phyloP scores from a whole-genome alignment of 2,113 vertebrate species.

The Neodontobutis hainanensis region DNA sequence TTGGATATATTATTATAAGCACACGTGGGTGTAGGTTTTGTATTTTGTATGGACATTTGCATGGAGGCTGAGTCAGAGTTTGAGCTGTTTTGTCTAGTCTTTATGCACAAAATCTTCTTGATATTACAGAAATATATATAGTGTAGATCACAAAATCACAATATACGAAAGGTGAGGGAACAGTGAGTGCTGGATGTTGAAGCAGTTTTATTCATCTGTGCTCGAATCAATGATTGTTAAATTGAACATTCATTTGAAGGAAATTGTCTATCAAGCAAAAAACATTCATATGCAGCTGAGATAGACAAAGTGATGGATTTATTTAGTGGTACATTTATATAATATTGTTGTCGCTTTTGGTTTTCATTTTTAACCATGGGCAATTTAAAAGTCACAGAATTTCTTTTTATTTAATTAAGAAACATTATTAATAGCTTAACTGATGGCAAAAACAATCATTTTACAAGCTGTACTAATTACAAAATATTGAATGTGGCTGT shows the following conservation, averaged over 20 bases:
- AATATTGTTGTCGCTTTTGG: not conserved
- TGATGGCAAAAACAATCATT: not conserved
- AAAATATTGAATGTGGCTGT: not conserved
- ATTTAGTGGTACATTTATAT: not conserved
- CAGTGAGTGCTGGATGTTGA: not conserved
- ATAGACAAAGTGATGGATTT: not conserved
- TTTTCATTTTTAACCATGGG: not conserved
- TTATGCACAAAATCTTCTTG: no score
- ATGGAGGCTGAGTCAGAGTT: no score
- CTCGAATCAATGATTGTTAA: not conserved
- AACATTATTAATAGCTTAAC: not conserved
- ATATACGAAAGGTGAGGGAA: not conserved
- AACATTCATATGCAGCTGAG: not conserved
- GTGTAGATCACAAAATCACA: no score
- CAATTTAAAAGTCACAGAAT: not conserved
- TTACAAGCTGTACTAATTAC: not conserved
- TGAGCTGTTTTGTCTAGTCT: no score
- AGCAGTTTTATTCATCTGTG: not conserved
- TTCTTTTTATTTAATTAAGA: not conserved
- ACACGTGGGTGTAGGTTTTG: no score
- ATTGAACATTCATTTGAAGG: not conserved
- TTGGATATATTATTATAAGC: no score
- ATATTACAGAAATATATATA: no score
- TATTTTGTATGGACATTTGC: no score
- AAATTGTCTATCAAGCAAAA: constrained; percentile 1